phyloP scores from a whole-genome alignment of 1,140 invertebrate species.

The Batillaria attramentaria region DNA sequence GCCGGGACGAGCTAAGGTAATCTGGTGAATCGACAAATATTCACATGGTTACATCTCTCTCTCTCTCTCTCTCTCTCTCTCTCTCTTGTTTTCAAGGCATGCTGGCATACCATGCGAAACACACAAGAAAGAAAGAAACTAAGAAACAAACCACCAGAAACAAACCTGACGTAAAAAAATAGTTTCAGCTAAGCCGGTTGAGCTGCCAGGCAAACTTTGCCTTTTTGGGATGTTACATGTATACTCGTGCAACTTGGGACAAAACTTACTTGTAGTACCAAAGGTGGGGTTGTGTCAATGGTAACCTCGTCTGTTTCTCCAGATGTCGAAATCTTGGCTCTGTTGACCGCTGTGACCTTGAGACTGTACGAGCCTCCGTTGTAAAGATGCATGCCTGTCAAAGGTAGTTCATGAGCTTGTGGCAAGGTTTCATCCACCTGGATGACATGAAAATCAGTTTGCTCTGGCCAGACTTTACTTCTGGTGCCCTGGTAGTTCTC shows the following conservation, averaged over 20 bases:
- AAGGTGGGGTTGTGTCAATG: constrained; percentile 41
- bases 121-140: background rate
- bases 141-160: background rate
- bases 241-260: background rate
- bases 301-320: constrained; percentile 37
- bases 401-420: constrained; percentile 14
- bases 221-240: too few species aligned
- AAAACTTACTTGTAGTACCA: constrained; percentile 34
- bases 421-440: constrained; percentile 1
- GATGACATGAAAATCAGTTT: constrained; percentile 4
- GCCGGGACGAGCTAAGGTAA: constrained; percentile 39
- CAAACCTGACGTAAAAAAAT: background rate
- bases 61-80: constrained; percentile 6
- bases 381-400: constrained; percentile 21
- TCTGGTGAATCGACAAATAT: constrained; percentile 22
- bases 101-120: background rate
- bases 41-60: background rate
- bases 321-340: constrained; percentile 30
- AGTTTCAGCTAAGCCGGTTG: background rate
- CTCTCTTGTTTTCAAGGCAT: constrained; percentile 36
- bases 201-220: background rate
- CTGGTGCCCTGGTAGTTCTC: constrained; percentile 35
- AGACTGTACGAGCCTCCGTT: constrained; percentile 42
- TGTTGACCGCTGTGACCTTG: constrained; percentile 41
- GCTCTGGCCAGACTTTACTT: constrained; percentile 37